These are phyloP conservation scores for Caranx ignobilis DNA, from an alignment of 2,113 vertebrate species.

Conservation along the genomic window DNA sequence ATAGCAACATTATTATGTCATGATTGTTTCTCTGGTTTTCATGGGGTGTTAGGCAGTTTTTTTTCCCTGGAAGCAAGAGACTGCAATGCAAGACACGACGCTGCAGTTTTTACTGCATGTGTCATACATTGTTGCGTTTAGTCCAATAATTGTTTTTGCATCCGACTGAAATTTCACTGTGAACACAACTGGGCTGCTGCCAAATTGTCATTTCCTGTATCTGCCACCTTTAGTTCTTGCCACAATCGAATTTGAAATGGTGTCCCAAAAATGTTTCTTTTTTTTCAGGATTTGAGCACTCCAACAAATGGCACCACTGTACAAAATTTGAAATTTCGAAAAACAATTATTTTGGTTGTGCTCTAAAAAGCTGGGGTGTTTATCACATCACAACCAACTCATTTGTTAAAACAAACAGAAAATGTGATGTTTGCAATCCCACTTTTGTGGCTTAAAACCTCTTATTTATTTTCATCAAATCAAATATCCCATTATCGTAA, in stretches of 20 bases:
- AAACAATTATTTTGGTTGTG: too few relatives aligned
- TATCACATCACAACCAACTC: not conserved
- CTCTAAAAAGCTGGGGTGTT: not conserved
- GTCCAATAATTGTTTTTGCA: not conserved
- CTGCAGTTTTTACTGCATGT: not conserved
- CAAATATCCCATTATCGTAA: too few relatives aligned
- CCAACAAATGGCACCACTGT: too few relatives aligned
- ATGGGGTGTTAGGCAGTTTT: not conserved
- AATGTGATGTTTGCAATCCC: not conserved
- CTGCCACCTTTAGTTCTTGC: too few relatives aligned
- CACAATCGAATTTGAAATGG: too few relatives aligned
- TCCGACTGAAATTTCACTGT: not conserved
- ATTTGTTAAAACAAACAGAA: not conserved
- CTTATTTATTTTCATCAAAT: not conserved
- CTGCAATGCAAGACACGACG: not conserved
- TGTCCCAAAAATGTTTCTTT: not conserved
- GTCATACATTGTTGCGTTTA: not conserved
- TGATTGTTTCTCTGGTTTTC: conserved; percentile 7
- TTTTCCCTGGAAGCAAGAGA: not conserved
- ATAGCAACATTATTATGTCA: not conserved
- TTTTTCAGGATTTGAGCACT: not conserved
- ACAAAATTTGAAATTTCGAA: too few relatives aligned
- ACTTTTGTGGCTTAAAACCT: too few relatives aligned
- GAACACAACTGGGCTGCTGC: not conserved
- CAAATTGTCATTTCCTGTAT: not conserved